Base-by-base conservation (phyloP, 2,888 invertebrate species). In the Carpatolechia fugitivella region DNA sequence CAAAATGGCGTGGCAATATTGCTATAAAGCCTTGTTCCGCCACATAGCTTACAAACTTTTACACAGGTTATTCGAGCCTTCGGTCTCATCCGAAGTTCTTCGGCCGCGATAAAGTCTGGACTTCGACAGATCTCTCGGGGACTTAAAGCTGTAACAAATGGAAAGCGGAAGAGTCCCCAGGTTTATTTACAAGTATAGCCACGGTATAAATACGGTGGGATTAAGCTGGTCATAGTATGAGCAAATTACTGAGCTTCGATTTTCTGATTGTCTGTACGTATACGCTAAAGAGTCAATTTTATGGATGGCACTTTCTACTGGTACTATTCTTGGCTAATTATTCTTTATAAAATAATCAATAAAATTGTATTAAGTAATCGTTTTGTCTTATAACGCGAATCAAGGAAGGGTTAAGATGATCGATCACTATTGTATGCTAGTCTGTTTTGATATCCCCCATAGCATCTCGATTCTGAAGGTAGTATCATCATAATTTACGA, bases 71-170 rank as follows among this genome's bases (percentile, higher is more conserved):
- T 47, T 47, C 30, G 35, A 16, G 7, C n/a, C 13, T 13, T 18
- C 20, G 36, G 24, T 14, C 16, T 40, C 14, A 38, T 38, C 13
- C 51, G 5, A 40, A 30, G 24, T 24, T 24, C 24, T 41, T 52
- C 20, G 40, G 30, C 31, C 20, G 31, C 31, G 52, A 52, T 52
- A 68, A 65, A 63, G 62, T 58, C 66, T 72, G 72, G 64, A 72
- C 75, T 68, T 72, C 64, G 52, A 44, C 44, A 69, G 69, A 67
- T 70, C 72, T 72, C 69, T 60, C 53, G 30, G 67, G 63, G 79
- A 80, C 80, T 85, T 77, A 74, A 73, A 73, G 76, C 79, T 80
- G 77, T 80, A 85, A 83, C 78, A 78, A 82, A 83, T 81, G 81
- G 76, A 76, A 76, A 74, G 77, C 78, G 75, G 72, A 70, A 74